A percentile compares a stretch with the other conserved stretches of the same genome.
Conservation (phyloP, 2,888 invertebrate species). For the Trachelus tabidus region DNA sequence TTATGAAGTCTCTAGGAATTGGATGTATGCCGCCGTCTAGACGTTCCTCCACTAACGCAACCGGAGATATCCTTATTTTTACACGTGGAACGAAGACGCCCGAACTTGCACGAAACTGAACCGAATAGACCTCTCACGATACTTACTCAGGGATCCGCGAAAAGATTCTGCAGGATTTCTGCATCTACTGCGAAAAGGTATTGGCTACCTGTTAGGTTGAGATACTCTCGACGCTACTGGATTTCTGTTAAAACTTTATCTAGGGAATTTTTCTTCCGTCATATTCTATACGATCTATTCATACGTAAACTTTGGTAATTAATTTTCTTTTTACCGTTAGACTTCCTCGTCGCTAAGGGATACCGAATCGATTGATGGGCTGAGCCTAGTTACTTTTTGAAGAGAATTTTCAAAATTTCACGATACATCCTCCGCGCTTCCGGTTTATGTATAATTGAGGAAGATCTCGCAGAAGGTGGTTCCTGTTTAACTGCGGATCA, state of each 20-base stretch:
- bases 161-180: not conserved
- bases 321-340: not conserved
- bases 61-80: not conserved
- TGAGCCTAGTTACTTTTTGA: not conserved
- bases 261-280: not conserved
- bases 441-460: not conserved
- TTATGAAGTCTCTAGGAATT: slow-evolving; percentile 37
- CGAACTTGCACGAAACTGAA: not conserved
- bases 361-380: not conserved
- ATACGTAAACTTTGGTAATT: not conserved
- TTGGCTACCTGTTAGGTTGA: slow-evolving; percentile 2
- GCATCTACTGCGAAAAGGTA: not conserved
- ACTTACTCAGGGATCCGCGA: not conserved
- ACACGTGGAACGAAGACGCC: not conserved
- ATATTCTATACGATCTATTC: not conserved
- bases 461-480: not conserved
- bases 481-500: not conserved
- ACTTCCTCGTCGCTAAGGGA: not conserved
- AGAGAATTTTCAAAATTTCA: not conserved
- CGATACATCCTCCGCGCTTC: not conserved
- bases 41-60: slow-evolving; percentile 14
- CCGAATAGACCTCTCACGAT: not conserved
- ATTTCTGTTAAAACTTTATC: not conserved
- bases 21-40: slow-evolving; percentile 34
- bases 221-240: not conserved